Percentiles rank a stretch among this genome's conserved stretches.
Evolutionary conservation across 1,140 invertebrate genomes (phyloP).

Genomic region (Papilio polyxenes): DNA sequence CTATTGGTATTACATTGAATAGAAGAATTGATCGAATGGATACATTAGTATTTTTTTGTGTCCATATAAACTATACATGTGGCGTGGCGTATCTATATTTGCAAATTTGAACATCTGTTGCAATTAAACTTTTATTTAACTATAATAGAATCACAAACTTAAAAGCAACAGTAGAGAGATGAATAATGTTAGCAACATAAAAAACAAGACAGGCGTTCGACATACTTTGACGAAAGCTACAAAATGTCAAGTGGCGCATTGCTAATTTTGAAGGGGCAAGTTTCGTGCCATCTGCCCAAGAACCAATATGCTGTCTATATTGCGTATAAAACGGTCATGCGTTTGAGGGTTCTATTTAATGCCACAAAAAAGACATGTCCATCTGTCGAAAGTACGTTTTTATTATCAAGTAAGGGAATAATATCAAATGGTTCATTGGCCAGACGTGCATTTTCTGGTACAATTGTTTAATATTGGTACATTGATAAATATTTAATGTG

Average conservation of each 20-base stretch:
- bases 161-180: background rate
- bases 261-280: slow-evolving; percentile 25
- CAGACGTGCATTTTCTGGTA: background rate
- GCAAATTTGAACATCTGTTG: background rate
- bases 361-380: slow-evolving; percentile 11
- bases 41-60: too few species aligned
- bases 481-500: background rate
- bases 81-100: background rate
- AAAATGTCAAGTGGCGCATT: slow-evolving; percentile 9
- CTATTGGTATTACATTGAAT: too few species aligned
- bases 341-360: slow-evolving; percentile 26
- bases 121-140: background rate
- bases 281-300: slow-evolving; percentile 16
- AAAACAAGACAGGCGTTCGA: background rate
- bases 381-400: slow-evolving; percentile 28
- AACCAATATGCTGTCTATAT: slow-evolving; percentile 23
- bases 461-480: background rate
- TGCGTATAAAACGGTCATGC: slow-evolving; percentile 29
- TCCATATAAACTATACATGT: too few species aligned
- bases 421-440: background rate
- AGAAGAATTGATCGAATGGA: too few species aligned
- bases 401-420: slow-evolving; percentile 3
- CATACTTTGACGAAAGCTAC: slow-evolving; percentile 8
- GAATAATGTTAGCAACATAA: background rate
- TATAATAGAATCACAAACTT: background rate